These are phyloP conservation scores for Mastomys natalensis DNA, from an alignment of 2,113 vertebrate genomes.

Conservation along the genomic window DNA sequence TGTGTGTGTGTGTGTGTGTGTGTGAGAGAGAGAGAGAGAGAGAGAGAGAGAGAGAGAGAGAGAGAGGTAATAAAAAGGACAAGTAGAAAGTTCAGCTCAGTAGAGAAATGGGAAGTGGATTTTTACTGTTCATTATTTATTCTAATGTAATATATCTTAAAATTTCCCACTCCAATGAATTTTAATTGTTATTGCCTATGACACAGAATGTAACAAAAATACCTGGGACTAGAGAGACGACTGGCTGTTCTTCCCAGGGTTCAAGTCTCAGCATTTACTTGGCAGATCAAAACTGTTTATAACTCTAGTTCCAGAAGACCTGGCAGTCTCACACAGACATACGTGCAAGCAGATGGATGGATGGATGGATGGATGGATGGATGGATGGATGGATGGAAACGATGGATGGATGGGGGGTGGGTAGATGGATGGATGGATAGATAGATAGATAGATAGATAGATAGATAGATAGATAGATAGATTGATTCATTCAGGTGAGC, in stretches of 20 bases:
- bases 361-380: too few relatives aligned
- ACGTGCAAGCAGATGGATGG: neutral
- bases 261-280: neutral
- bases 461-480: too few relatives aligned
- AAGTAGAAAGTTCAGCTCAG: neutral
- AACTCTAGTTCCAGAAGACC: neutral
- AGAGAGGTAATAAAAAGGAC: neutral
- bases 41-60: too few relatives aligned
- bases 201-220: constrained; percentile 39
- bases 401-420: too few relatives aligned
- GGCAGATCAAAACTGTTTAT: neutral
- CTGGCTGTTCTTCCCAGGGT: neutral
- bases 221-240: neutral
- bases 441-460: too few relatives aligned
- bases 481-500: neutral
- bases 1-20: neutral
- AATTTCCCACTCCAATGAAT: constrained; percentile 1
- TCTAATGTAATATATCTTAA: neutral
- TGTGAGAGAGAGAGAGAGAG: neutral
- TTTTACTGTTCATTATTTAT: constrained; percentile 34
- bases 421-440: too few relatives aligned
- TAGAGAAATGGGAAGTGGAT: neutral
- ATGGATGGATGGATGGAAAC: too few relatives aligned
- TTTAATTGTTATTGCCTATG: neutral
- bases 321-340: neutral